A percentile compares a stretch with the other conserved stretches of the same genome.
These are phyloP conservation scores for Panurus biarmicus DNA, from an alignment of 2,113 vertebrate genomes.

Conservation along the genomic window DNA sequence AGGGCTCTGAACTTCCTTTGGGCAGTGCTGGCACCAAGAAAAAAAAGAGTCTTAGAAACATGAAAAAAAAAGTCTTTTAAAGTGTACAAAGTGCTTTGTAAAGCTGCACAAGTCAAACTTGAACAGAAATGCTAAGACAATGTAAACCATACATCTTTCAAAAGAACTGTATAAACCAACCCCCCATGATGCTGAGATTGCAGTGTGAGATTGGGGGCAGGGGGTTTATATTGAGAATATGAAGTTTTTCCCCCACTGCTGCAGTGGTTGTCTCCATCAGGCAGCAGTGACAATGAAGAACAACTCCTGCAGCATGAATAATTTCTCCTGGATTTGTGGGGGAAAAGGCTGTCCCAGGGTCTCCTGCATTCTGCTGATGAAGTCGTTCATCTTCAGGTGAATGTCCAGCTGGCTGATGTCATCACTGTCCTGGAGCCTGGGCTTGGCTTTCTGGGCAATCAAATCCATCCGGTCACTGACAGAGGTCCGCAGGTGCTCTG, in stretches of 20 bases:
- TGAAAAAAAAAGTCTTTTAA: conserved; percentile 65
- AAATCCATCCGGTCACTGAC: conserved; percentile 66
- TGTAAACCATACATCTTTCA: not conserved
- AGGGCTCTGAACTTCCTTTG: not conserved
- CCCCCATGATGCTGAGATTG: not conserved
- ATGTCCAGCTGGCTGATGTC: conserved; percentile 67
- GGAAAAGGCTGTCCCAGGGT: conserved; percentile 74
- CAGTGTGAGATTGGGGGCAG: not conserved
- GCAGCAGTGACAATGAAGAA: conserved; percentile 23
- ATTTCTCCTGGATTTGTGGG: conserved; percentile 72
- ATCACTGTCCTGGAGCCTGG: conserved; percentile 69
- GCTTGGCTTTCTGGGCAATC: conserved; percentile 59
- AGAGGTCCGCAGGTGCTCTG: conserved; percentile 68
- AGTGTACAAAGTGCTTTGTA: conserved; percentile 10
- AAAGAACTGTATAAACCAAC: not conserved
- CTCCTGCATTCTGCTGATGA: conserved; percentile 65
- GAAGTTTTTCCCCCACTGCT: not conserved
- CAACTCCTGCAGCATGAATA: conserved; percentile 70
- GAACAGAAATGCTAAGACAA: not conserved
- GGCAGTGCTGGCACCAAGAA: not conserved
- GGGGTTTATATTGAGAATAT: not conserved
- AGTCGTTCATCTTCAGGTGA: conserved; percentile 66
- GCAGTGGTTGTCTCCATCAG: not conserved
- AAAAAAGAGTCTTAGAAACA: not conserved
- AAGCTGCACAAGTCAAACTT: not conserved